Evolutionary conservation across 2,888 invertebrate species (phyloP), one percentile per base, ranked within the genome.

Genomic region (Sinopyrophorus schimmeli): DNA sequence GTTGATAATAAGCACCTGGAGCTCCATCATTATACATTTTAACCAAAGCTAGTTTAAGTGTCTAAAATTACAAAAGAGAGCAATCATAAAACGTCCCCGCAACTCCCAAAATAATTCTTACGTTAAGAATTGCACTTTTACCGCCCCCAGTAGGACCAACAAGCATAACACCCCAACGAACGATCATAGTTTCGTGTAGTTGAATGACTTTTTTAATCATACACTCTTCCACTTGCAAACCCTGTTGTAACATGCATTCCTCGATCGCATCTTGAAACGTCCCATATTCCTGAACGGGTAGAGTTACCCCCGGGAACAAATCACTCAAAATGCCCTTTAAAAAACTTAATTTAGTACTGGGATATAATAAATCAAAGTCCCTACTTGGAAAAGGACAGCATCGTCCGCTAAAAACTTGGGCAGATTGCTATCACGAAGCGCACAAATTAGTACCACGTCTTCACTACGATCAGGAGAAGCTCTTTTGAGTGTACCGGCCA

Each of bases 121-220:
- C 88, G 59, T 80, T 77, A 39, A 92, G 77, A 5, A 89, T 82
- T 0, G 86, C 80, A 0, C 88, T 86, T 71, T 93, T 93, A 2
- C 92, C 93, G 2, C 91, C 86, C 0, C 92, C 92, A 0, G 92
- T 91, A 0, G 92, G 92, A 0, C 93, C 93, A 0, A 93, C 92
- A 53, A 92, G 73, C 92, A 94, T 93, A 1, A 93, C 92, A 2
- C 93, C 93, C 81, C 93, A 92, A 10, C 93, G 79, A 2, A 93
- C 92, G 55, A 87, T 84, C 89, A 93, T 89, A 0, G 92, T 93
- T 70, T 93, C 93, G 66, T 90, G 89, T 5, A 93, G 74, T 68
- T 94, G 92, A 53, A 93, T 89, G 10, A 87, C 81, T 76, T 91
- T 90, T 26, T 76, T 76, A 21, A 88, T 80, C 70, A 87, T 84